Evolutionary conservation across 2,888 invertebrate species (phyloP).

Genomic region (Pristionchus arcanus): DNA sequence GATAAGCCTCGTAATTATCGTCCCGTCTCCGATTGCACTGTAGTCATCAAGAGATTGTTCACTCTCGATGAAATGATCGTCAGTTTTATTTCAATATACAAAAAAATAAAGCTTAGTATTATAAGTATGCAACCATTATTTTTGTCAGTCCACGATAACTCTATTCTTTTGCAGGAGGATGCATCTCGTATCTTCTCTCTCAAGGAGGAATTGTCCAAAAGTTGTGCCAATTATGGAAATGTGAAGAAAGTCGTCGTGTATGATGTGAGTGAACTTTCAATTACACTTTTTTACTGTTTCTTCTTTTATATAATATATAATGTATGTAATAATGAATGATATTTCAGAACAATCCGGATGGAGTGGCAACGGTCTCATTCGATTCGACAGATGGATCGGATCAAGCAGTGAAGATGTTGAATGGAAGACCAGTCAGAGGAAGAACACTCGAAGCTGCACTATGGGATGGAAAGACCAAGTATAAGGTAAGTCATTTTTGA

Average conservation of each 20-base stretch:
- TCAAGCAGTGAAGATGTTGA: constrained; percentile 89
- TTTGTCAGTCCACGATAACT: neutral
- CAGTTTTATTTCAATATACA: constrained; percentile 53
- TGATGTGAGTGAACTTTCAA: constrained; percentile 85
- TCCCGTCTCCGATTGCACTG: constrained; percentile 91
- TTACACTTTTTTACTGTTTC: no score
- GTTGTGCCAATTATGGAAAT: constrained; percentile 92
- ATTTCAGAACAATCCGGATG: constrained; percentile 88
- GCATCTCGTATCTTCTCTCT: constrained; percentile 92
- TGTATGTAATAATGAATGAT: neutral
- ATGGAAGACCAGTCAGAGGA: constrained; percentile 93
- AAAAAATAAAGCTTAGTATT: no score
- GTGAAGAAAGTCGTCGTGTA: constrained; percentile 93
- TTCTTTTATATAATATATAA: neutral
- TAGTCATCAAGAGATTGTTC: constrained; percentile 95
- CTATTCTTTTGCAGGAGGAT: constrained; percentile 83
- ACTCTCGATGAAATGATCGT: constrained; percentile 90
- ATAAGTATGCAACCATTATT: no score
- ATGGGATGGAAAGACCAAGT: constrained; percentile 97
- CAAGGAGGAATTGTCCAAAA: constrained; percentile 91
- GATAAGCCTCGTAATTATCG: constrained; percentile 92
- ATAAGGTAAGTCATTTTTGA: constrained; percentile 81
- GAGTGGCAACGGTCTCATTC: constrained; percentile 94
- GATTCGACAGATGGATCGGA: constrained; percentile 93
- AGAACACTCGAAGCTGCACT: constrained; percentile 89